Percentiles rank a stretch among this genome's conserved stretches.
phyloP scores from a whole-genome alignment of 2,113 vertebrate species.

The Pomatorhinus ruficollis region DNA sequence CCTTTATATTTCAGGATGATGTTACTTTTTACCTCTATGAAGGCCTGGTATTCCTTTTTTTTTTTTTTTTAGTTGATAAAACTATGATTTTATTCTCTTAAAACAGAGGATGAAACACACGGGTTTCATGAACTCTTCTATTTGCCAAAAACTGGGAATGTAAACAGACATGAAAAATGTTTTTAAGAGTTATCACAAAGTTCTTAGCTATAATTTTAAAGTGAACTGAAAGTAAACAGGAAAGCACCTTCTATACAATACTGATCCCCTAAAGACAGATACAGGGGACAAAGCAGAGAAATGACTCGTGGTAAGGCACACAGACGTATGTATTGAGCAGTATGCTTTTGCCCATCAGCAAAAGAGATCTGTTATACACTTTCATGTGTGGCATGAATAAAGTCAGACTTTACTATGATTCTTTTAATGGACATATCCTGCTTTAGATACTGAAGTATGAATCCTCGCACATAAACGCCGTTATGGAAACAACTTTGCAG shows the following conservation, averaged over 20 bases:
- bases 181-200: not conserved
- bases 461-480: not conserved
- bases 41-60: not conserved
- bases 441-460: not conserved
- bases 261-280: not conserved
- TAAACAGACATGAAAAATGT: not conserved
- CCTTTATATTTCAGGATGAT: not conserved
- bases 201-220: not conserved
- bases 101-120: not conserved
- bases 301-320: not conserved
- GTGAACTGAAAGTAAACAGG: not conserved
- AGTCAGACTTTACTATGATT: not conserved
- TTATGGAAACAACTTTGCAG: not conserved
- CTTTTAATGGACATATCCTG: not conserved
- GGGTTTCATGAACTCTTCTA: not conserved
- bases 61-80: not conserved
- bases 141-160: not conserved
- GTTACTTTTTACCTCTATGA: not conserved
- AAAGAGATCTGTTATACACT: not conserved
- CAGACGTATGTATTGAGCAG: not conserved
- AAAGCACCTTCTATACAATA: not conserved
- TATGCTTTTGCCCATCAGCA: not conserved
- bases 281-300: not conserved
- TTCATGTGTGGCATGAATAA: not conserved
- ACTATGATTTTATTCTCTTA: not conserved